Evolutionary conservation across 2,113 vertebrate species (phyloP).

Genomic region (Pan paniscus): DNA sequence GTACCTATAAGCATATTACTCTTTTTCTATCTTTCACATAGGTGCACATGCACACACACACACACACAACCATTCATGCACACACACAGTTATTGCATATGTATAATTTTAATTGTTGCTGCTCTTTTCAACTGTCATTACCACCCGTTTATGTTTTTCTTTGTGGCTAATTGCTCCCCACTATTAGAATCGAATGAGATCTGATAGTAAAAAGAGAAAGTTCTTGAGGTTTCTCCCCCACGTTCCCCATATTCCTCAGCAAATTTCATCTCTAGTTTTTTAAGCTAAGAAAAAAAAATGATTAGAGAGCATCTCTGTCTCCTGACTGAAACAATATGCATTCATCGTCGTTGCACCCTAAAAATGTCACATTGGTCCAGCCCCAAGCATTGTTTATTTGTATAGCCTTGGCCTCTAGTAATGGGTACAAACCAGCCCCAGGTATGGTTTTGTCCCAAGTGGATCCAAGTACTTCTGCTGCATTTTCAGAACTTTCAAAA

Average conservation of each 20-base stretch:
- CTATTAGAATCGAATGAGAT: neutral
- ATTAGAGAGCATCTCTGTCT: neutral
- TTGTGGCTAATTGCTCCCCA: neutral
- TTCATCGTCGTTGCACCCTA: neutral
- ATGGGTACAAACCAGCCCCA: neutral
- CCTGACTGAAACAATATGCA: neutral
- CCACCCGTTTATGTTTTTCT: neutral
- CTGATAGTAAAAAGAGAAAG: neutral
- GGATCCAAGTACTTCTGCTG: neutral
- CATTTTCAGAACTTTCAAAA: constrained; percentile 40
- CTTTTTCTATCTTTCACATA: neutral
- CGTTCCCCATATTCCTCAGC: neutral
- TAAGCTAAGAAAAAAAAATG: neutral
- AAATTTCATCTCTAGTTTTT: neutral
- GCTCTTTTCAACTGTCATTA: neutral
- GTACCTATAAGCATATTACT: neutral
- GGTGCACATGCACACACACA: neutral
- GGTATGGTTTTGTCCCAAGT: neutral
- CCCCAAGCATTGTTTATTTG: neutral
- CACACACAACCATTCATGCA: neutral
- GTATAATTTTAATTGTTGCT: neutral
- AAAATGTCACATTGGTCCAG: neutral
- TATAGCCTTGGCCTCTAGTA: neutral
- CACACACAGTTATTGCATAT: neutral
- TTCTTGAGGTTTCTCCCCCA: neutral